Conservation (phyloP, 2,888 invertebrate species). For the Clanis bilineata region DNA sequence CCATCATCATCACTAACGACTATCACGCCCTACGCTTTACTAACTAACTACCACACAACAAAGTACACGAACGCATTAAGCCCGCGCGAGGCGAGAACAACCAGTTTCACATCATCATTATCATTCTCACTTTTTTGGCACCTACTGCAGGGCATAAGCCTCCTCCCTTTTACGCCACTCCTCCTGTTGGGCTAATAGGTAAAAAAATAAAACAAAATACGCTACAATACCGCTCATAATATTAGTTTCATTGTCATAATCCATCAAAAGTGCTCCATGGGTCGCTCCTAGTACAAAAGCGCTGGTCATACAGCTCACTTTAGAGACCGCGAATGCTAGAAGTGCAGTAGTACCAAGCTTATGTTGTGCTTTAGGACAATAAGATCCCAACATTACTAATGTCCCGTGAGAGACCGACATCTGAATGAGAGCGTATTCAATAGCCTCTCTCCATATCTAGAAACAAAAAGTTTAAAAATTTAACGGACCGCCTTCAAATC, state of each 20-base stretch:
- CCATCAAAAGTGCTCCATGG: constrained; percentile 58
- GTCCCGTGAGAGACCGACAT: constrained; percentile 67
- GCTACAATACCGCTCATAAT: constrained; percentile 52
- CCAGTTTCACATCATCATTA: no score
- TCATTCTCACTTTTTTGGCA: no score
- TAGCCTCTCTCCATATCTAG: constrained; percentile 72
- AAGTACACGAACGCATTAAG: no score
- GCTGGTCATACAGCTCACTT: constrained; percentile 48
- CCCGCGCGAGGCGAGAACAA: no score
- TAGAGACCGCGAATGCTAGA: constrained; percentile 54
- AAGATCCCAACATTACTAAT: constrained; percentile 65
- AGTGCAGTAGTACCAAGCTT: constrained; percentile 52
- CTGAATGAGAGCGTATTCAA: constrained; percentile 66
- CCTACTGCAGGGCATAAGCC: no score
- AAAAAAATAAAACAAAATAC: not conserved
- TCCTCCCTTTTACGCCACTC: no score
- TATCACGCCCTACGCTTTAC: no score
- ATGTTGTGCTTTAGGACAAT: constrained; percentile 57
- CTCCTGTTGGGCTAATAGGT: no score
- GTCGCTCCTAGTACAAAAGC: constrained; percentile 60
- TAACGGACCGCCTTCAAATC: no score
- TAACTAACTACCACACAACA: no score
- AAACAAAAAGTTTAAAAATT: constrained; percentile 16
- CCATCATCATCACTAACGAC: no score
- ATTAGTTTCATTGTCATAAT: constrained; percentile 59